Percentiles rank a stretch among this genome's conserved stretches.
These are phyloP conservation scores for Acrobeloides nanus DNA, from an alignment of 2,888 invertebrate species.

Conservation along the genomic window DNA sequence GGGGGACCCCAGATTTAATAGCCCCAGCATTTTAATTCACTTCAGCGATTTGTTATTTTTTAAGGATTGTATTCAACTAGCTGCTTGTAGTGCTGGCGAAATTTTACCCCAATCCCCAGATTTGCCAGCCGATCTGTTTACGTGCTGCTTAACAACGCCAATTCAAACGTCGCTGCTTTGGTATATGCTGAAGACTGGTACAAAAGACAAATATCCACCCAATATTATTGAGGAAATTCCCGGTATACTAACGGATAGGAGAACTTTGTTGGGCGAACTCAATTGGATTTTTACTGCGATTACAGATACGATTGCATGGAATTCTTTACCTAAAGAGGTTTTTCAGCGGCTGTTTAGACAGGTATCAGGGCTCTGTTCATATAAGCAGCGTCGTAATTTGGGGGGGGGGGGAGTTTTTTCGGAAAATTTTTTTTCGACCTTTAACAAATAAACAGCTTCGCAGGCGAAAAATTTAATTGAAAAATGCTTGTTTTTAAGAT, in stretches of 20 bases:
- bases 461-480: too few species aligned
- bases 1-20: not conserved
- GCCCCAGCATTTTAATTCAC: not conserved
- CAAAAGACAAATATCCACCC: slow-evolving; percentile 32
- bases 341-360: slow-evolving; percentile 87
- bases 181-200: slow-evolving; percentile 40
- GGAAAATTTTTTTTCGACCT: too few species aligned
- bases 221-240: slow-evolving; percentile 68
- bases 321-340: slow-evolving; percentile 78
- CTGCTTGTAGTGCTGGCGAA: slow-evolving; percentile 87
- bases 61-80: slow-evolving; percentile 78
- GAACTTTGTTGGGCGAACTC: slow-evolving; percentile 93
- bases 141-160: slow-evolving; percentile 93
- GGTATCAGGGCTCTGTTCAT: too few species aligned
- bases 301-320: slow-evolving; percentile 99
- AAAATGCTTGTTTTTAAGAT: too few species aligned
- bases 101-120: slow-evolving; percentile 81
- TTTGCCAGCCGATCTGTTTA: slow-evolving; percentile 92
- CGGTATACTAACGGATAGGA: slow-evolving; percentile 70
- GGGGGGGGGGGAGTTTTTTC: too few species aligned
- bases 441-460: too few species aligned
- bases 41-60: slow-evolving; percentile 8
- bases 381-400: too few species aligned
- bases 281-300: slow-evolving; percentile 99
- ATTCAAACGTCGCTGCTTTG: slow-evolving; percentile 66